Base-by-base conservation (phyloP, 2,113 vertebrate genomes). In the Pedetes capensis region DNA sequence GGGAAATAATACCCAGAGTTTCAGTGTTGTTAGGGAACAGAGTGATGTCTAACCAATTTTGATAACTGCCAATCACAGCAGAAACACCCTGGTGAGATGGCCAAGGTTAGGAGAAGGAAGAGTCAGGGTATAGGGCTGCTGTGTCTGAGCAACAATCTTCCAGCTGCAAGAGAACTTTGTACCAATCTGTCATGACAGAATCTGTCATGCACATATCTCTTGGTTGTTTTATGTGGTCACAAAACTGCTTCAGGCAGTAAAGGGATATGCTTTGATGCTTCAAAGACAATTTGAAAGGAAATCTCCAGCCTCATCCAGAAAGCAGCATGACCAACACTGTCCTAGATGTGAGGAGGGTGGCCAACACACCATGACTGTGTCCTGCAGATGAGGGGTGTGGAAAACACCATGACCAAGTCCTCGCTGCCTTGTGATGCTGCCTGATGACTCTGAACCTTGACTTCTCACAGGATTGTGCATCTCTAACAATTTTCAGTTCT, bases 201-300 rank as follows among this genome's bases (percentile, higher is more conserved):
- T 94, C 85, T 66, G 59, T 37, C 47, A 55, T 20, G 55, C 42
- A 76, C 8, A 13, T 34, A 42, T 72, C 76, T 93, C 71, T 75
- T 87, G 47, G 81, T 55, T 87, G 88, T 90, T 82, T 69, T 63
- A 25, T 44, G 59, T 32, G 34, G 37, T 81, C 53, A 11, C 69
- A 88, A 91, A 71, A 90, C n/a, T 81, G 74, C 86, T 92, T 72
- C 18, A 39, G 89, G 85, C 91, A 81, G 34, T 55, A 90, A 80
- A 92, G 71, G 10, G 51, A 71, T 69, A 80, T n/a, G 81, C 93
- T 96, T 89, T 95, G 89, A 95, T 92, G 72, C 34, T 94, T 95
- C 93, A 82, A 90, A 92, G 61, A 39, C 81, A 95, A 96, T 94
- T 39, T 92, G 61, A 87, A 93, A 95, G 87, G 74, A 87, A 94